phyloP scores from a whole-genome alignment of 2,113 vertebrate genomes.

The Sturnus vulgaris region DNA sequence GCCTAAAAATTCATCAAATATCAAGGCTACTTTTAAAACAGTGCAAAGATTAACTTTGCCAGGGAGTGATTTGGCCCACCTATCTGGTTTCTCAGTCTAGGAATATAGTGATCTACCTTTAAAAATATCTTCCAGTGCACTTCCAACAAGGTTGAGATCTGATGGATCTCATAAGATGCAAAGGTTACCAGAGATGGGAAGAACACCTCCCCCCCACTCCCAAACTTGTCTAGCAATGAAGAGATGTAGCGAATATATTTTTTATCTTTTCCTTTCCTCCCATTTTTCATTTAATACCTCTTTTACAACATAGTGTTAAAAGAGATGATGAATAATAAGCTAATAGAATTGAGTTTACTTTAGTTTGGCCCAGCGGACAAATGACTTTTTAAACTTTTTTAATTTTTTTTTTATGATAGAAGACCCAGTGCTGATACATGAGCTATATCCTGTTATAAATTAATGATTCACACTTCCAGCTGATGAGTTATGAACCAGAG shows the following conservation, averaged over 20 bases:
- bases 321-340: neutral
- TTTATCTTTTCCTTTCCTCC: neutral
- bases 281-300: neutral
- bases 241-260: neutral
- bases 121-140: rapidly evolving
- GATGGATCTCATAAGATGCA: neutral
- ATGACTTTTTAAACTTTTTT: neutral
- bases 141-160: neutral
- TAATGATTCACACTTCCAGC: neutral
- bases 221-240: neutral
- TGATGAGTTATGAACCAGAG: neutral
- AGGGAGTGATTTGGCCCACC: neutral
- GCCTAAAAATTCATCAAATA: neutral
- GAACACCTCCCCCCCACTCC: neutral
- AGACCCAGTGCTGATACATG: neutral
- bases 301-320: neutral
- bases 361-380: neutral
- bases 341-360: neutral
- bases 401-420: neutral
- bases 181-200: neutral
- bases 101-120: neutral
- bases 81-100: neutral
- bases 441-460: neutral
- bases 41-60: neutral
- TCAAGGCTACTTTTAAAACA: neutral